Evolutionary conservation across 2,888 invertebrate genomes (phyloP), one percentile per base, ranked within the genome.

Genomic region (Drosophila quinaria): DNA sequence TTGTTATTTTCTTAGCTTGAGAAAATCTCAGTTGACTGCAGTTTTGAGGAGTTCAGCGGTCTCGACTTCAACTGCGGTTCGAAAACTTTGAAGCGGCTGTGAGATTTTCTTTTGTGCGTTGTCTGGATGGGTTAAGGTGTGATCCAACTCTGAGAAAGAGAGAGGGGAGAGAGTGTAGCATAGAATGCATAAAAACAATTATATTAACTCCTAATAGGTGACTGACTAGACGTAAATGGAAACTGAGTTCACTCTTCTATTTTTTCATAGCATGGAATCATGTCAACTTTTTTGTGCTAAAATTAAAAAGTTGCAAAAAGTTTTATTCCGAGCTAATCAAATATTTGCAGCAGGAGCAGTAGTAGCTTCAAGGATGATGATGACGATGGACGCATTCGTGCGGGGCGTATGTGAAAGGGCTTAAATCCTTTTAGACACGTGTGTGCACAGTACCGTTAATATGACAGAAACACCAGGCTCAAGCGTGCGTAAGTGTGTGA

Each of bases 401-500:
- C 83, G 72, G 49, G 64, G 81, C 41, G 37, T 50, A 65, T 52
- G 52, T 35, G 83, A 71, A 88, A 74, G 79, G 85, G 72, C 85
- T 75, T 66, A 85, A 89, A 87, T 85, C 90, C 86, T 90, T 84
- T 87, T 80, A 88, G 86, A 86, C 88, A 89, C 87, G 90, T 87
- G 90, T 86, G 88, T 87, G 87, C 87, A 89, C 71, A 87, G 78
- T 72, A 80, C 90, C 81, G 87, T 85, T 89, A 82, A 88, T 89
- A 87, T 80, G 90, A 89, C 90, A 90, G 86, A 73, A 80, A 85
- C 90, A 85, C 74, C 88, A 86, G 69, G 82, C 78, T 78, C 82
- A 84, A 41, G 74, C 81, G 77, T 81, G 87, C 76, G 77, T 79
- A 62, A 42, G 54, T 49, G 62, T 55, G 50, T 51, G 59, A 29